phyloP scores from a whole-genome alignment of 92 coral and sea anemone genomes.

The Plumapathes pennacea region DNA sequence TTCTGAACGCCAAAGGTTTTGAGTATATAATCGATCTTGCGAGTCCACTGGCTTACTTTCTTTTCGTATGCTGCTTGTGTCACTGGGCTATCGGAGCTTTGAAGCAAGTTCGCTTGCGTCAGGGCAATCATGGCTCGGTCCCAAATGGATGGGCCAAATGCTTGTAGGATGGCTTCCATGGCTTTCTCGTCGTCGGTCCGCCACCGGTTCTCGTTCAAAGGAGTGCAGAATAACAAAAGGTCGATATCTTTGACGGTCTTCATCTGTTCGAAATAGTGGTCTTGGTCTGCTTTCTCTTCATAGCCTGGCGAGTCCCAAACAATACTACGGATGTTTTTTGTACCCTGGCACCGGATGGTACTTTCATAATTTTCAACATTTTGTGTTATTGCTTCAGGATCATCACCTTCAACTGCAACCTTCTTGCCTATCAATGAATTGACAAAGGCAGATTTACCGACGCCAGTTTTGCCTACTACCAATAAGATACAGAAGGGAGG shows the following conservation, averaged over 20 bases:
- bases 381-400: neutral
- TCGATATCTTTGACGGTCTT: slow-evolving; percentile 2
- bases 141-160: slow-evolving; percentile 36
- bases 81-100: slow-evolving; percentile 23
- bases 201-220: slow-evolving; percentile 36
- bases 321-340: neutral
- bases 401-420: slow-evolving; percentile 24
- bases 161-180: slow-evolving; percentile 14
- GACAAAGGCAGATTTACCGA: slow-evolving; percentile 41
- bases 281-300: slow-evolving; percentile 15
- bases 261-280: slow-evolving; percentile 6
- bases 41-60: slow-evolving; percentile 9
- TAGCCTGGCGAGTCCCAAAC: slow-evolving; percentile 53
- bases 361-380: neutral
- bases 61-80: neutral
- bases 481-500: slow-evolving; percentile 12
- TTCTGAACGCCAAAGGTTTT: neutral
- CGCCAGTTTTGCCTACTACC: slow-evolving; percentile 47
- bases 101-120: slow-evolving; percentile 44
- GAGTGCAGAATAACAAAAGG: slow-evolving; percentile 36
- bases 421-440: slow-evolving; percentile 25
- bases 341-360: no score
- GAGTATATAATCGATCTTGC: neutral
- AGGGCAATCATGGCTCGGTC: slow-evolving; percentile 33
- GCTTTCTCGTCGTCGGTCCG: slow-evolving; percentile 10